Evolutionary conservation across 2,888 invertebrate genomes (phyloP).

Genomic region (Siphlonurus alternatus): DNA sequence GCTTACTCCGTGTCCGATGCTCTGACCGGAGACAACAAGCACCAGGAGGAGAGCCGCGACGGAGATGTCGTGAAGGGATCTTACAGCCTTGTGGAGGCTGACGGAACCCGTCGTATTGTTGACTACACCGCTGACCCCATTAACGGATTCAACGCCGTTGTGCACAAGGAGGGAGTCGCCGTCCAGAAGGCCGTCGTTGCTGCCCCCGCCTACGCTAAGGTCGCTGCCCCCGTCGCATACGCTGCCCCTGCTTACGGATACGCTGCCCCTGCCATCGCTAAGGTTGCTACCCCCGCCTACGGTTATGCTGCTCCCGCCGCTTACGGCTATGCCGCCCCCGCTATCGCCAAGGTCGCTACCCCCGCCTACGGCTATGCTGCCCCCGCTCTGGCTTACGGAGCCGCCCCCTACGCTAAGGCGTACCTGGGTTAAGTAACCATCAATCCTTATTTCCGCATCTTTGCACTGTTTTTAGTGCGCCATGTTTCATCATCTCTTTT

Average conservation of each 20-base stretch:
- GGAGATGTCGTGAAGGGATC: conserved; percentile 8
- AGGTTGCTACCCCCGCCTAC: conserved; percentile 12
- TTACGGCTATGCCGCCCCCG: conserved; percentile 9
- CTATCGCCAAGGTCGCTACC: conserved; percentile 4
- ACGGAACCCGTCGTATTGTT: conserved; percentile 11
- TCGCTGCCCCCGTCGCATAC: conserved; percentile 5
- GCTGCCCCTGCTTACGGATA: conserved; percentile 2
- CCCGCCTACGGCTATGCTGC: conserved; percentile 3
- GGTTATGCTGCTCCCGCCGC: conserved; percentile 16
- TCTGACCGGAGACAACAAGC: conserved; percentile 8
- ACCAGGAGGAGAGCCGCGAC: conserved; percentile 7
- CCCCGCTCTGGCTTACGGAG: neutral
- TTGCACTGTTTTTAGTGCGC: too few species aligned
- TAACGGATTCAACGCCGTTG: conserved; percentile 11
- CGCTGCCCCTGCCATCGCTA: conserved; percentile 6
- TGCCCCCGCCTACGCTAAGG: conserved; percentile 2
- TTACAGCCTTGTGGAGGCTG: conserved; percentile 8
- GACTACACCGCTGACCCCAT: conserved; percentile 10
- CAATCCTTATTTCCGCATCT: too few species aligned
- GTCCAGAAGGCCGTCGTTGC: conserved; percentile 6
- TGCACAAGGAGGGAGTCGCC: conserved; percentile 5
- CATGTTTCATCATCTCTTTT: too few species aligned
- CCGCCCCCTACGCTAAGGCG: neutral
- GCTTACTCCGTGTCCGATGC: conserved; percentile 7
- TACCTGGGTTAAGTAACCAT: too few species aligned